These are phyloP conservation scores for Spatulosminthurus flaviceps DNA, from an alignment of 2,888 invertebrate species.

Conservation along the genomic window DNA sequence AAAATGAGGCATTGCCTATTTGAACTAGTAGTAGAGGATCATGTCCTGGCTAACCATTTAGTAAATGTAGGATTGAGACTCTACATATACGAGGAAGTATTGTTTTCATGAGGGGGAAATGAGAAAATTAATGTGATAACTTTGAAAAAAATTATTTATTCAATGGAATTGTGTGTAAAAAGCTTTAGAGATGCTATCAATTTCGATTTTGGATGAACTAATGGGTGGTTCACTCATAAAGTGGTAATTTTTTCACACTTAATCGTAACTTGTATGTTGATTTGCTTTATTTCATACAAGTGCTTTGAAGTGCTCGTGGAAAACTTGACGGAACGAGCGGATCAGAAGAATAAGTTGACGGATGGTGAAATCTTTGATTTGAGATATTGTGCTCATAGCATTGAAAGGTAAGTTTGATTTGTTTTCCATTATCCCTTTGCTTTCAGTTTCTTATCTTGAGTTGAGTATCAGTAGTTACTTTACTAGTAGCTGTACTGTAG, in stretches of 20 bases:
- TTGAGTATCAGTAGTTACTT: neutral
- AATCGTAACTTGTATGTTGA: neutral
- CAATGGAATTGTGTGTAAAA: neutral
- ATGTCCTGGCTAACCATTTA: no score
- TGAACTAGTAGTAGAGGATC: no score
- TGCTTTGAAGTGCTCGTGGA: slow-evolving; percentile 60
- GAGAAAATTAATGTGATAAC: no score
- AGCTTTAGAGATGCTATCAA: neutral
- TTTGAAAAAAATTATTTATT: no score
- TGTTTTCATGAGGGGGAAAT: no score
- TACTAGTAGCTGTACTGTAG: no score
- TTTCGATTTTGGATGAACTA: neutral
- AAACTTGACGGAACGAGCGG: slow-evolving; percentile 53
- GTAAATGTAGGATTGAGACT: no score
- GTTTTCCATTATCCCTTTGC: neutral
- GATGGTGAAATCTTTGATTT: slow-evolving; percentile 61
- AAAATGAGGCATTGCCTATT: no score
- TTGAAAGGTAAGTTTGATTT: slow-evolving; percentile 57
- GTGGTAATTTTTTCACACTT: neutral
- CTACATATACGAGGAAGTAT: no score
- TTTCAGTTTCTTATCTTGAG: neutral
- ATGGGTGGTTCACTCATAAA: slow-evolving; percentile 15
- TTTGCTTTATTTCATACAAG: slow-evolving; percentile 47
- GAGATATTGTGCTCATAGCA: slow-evolving; percentile 58
- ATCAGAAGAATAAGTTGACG: slow-evolving; percentile 59